These are phyloP conservation scores for Meda fulgida DNA, from an alignment of 2,797 vertebrate genomes.

Conservation along the genomic window DNA sequence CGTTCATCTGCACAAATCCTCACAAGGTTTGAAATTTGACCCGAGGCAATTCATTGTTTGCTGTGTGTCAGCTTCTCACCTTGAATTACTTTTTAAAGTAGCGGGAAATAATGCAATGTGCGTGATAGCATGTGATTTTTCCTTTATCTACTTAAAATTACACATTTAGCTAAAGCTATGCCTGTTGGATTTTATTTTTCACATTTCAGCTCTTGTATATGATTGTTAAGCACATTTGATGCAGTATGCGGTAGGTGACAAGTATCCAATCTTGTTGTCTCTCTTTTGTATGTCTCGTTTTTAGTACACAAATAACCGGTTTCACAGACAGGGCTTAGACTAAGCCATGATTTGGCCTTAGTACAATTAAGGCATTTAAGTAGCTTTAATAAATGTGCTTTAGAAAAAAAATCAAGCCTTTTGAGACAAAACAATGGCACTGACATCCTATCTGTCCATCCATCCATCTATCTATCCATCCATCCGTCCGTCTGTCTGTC, in stretches of 20 bases:
- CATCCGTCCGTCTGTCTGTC: too few relatives aligned
- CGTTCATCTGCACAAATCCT: conserved; percentile 32
- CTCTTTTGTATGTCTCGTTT: neutral
- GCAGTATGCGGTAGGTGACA: conserved; percentile 6
- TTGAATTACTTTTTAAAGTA: conserved; percentile 54
- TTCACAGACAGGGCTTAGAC: too few relatives aligned
- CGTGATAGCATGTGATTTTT: conserved; percentile 3
- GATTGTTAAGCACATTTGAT: neutral
- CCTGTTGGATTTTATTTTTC: conserved; percentile 19
- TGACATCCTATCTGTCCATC: too few relatives aligned
- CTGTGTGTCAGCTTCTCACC: conserved; percentile 51
- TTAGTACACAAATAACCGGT: neutral
- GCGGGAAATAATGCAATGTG: conserved; percentile 36
- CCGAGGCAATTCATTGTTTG: conserved; percentile 59
- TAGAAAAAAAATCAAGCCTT: too few relatives aligned
- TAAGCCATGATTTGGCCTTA: too few relatives aligned
- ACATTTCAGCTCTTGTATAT: neutral
- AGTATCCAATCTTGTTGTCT: neutral
- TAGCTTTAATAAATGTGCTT: too few relatives aligned
- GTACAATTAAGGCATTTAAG: too few relatives aligned
- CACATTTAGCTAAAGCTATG: conserved; percentile 19
- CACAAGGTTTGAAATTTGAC: conserved; percentile 57
- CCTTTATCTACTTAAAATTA: conserved; percentile 16
- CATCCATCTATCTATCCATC: too few relatives aligned
- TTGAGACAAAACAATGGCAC: too few relatives aligned